phyloP scores from a whole-genome alignment of 2,888 invertebrate species.

The Polyommatus iphigenia region DNA sequence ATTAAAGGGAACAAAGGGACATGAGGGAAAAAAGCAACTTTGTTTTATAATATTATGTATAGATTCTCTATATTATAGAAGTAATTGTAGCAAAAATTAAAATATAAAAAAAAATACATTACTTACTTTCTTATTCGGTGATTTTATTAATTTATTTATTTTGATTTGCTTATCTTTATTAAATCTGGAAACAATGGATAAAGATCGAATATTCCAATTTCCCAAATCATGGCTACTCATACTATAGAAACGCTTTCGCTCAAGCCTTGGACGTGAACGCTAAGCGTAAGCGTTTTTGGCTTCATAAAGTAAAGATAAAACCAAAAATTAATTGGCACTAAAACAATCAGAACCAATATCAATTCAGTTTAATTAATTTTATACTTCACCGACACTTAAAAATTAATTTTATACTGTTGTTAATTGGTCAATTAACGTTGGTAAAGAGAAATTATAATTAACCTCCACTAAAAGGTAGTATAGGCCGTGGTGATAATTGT shows the following conservation, averaged over 20 bases:
- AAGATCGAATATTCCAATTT: too few relatives aligned
- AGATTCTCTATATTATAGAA: too few relatives aligned
- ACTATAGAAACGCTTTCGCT: neutral
- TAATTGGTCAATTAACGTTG: constrained; percentile 1
- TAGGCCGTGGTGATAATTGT: neutral
- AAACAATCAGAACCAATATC: constrained; percentile 1
- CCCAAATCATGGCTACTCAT: neutral
- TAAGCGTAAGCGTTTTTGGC: neutral
- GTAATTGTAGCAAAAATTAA: too few relatives aligned
- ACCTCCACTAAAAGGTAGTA: neutral
- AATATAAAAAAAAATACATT: too few relatives aligned
- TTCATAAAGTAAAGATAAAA: neutral
- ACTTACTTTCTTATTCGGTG: too few relatives aligned
- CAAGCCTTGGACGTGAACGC: neutral
- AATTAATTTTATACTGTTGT: constrained; percentile 16
- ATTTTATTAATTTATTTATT: too few relatives aligned
- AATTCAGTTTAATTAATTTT: constrained; percentile 5
- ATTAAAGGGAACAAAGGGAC: too few relatives aligned
- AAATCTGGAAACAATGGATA: too few relatives aligned
- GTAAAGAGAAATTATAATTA: neutral
- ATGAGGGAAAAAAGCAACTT: too few relatives aligned
- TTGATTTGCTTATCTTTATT: too few relatives aligned
- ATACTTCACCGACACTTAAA: constrained; percentile 20
- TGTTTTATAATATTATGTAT: too few relatives aligned
- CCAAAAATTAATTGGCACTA: neutral